Conservation (phyloP, 2,113 vertebrate genomes). For the Anser cygnoides region DNA sequence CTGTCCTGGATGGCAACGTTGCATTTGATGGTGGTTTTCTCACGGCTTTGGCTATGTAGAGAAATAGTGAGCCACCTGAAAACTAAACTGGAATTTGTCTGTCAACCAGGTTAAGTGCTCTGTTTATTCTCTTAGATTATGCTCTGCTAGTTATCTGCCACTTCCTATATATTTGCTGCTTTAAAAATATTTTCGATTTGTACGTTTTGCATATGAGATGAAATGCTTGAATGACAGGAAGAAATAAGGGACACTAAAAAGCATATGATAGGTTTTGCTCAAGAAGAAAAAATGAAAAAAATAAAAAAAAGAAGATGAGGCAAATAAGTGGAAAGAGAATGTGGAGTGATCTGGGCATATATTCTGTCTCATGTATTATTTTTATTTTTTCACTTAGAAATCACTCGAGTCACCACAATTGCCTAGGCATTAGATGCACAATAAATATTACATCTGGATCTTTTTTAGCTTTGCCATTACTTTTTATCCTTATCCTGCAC, state of each 20-base stretch:
- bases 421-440: background rate
- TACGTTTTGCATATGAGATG: background rate
- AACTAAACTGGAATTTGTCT: background rate
- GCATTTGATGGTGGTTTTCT: background rate
- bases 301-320: background rate
- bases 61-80: background rate
- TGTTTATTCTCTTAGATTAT: background rate
- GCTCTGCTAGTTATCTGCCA: background rate
- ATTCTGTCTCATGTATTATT: background rate
- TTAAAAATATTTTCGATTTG: background rate
- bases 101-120: background rate
- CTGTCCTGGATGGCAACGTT: background rate
- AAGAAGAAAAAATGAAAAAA: slow-evolving; percentile 10
- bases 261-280: background rate
- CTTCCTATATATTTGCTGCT: background rate
- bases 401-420: background rate
- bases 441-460: slow-evolving; percentile 1
- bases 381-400: background rate
- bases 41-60: background rate
- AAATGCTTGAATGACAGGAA: background rate
- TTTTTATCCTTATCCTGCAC: background rate
- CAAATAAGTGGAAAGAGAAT: background rate
- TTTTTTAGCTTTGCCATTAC: background rate
- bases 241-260: background rate
- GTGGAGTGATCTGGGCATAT: background rate